Conservation (phyloP, 2,797 vertebrate species). For the Eulemur albifrons region DNA sequence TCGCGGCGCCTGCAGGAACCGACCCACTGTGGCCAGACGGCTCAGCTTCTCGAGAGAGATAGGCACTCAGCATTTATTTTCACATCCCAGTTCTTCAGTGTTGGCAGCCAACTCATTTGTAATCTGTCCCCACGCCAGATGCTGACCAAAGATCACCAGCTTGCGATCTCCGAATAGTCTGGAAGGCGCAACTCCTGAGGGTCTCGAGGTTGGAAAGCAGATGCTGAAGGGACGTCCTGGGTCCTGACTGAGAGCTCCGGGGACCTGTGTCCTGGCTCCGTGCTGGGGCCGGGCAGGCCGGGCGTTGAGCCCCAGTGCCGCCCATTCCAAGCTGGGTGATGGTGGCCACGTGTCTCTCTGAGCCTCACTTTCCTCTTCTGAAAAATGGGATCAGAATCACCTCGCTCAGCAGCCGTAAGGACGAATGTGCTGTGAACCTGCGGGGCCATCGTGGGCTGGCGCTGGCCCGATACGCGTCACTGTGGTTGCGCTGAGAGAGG, state of each 20-base stretch:
- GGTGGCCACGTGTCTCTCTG: neutral
- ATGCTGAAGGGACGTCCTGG: neutral
- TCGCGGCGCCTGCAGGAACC: accelerated
- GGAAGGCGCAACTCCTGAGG: accelerated
- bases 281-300: neutral
- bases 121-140: neutral
- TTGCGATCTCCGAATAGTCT: neutral
- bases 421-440: accelerated
- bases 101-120: neutral
- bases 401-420: neutral
- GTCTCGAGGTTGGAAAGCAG: neutral
- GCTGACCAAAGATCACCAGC: neutral
- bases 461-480: accelerated
- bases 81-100: neutral
- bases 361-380: neutral
- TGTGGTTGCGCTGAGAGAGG: neutral
- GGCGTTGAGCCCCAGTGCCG: neutral
- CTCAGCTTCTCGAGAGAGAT: neutral
- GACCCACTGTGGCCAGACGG: neutral
- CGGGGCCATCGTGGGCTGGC: accelerated
- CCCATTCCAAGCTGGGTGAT: too few relatives aligned
- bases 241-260: accelerated
- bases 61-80: neutral
- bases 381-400: neutral
- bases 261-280: neutral